Conservation (phyloP, 2,888 invertebrate species). For the Xestia rhomboidea region DNA sequence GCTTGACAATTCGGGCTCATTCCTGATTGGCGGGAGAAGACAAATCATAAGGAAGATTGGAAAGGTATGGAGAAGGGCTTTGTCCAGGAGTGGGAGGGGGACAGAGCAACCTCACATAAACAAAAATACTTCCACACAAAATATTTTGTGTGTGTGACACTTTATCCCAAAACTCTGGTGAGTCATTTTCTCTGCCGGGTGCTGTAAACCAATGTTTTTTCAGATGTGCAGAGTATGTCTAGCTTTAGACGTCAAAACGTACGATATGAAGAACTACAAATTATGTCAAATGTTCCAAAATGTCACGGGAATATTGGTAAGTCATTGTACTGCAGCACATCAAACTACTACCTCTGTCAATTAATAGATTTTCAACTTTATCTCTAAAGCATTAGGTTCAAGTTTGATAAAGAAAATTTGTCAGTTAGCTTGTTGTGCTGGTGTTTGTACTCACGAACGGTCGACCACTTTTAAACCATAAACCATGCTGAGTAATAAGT, state of each 20-base stretch:
- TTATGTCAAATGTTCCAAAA: conserved; percentile 27
- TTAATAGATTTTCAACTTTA: no score
- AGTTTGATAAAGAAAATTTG: no score
- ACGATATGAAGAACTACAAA: conserved; percentile 14
- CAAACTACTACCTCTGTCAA: no score
- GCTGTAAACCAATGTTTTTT: background rate
- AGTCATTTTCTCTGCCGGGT: background rate
- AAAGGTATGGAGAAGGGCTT: background rate
- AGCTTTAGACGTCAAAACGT: conserved; percentile 38
- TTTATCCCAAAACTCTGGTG: background rate
- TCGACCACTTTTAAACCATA: no score
- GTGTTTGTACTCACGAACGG: no score
- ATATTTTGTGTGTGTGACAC: background rate
- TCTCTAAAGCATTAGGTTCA: no score
- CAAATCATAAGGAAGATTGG: background rate
- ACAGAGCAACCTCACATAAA: background rate
- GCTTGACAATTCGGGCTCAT: background rate
- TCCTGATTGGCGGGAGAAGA: background rate
- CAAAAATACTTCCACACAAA: background rate
- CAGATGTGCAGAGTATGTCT: conserved; percentile 43
- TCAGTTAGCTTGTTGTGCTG: no score
- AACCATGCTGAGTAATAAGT: no score
- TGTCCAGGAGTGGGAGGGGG: background rate
- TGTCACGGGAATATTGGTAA: conserved; percentile 37
- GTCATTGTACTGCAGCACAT: background rate